These are phyloP conservation scores for Aurelia sp. DNA, from an alignment of 30 jellyfish, hydroid and myxozoan genomes.

Conservation along the genomic window DNA sequence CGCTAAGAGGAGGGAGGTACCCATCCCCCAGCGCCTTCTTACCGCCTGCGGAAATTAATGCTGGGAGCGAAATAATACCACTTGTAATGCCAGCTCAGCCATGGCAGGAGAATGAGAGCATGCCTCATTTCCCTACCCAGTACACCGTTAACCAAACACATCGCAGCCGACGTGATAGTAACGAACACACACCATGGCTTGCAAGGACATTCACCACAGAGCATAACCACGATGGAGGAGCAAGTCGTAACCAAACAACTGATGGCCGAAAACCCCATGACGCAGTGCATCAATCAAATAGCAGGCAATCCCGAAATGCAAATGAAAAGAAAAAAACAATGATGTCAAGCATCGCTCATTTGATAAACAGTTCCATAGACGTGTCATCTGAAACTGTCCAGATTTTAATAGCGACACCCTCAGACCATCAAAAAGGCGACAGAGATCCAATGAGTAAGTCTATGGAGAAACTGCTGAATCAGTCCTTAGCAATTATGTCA, in stretches of 20 bases:
- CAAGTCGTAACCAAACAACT: constrained; percentile 6
- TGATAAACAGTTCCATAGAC: constrained; percentile 21
- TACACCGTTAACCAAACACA: not conserved
- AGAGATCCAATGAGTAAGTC: constrained; percentile 37
- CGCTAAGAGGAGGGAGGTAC: not conserved
- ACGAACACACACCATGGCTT: constrained; percentile 33
- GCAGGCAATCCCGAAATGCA: not conserved
- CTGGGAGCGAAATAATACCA: constrained; percentile 30
- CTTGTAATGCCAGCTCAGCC: constrained; percentile 28
- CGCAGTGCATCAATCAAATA: not conserved
- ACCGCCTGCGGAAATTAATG: not conserved
- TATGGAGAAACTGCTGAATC: constrained; percentile 43
- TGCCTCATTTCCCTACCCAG: not conserved
- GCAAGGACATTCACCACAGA: constrained; percentile 50
- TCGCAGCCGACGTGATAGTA: constrained; percentile 15
- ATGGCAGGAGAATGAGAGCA: constrained; percentile 20
- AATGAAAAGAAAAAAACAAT: not conserved
- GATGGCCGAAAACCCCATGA: constrained; percentile 14
- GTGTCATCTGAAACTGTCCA: constrained; percentile 63
- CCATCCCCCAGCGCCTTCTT: no score
- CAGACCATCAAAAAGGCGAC: constrained; percentile 55
- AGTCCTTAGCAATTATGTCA: constrained; percentile 30
- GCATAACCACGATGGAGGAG: constrained; percentile 28
- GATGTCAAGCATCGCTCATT: constrained; percentile 45
- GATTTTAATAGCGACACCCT: constrained; percentile 49